phyloP scores from a whole-genome alignment of 1,140 invertebrate genomes.

The Zaprionus lachaisei region DNA sequence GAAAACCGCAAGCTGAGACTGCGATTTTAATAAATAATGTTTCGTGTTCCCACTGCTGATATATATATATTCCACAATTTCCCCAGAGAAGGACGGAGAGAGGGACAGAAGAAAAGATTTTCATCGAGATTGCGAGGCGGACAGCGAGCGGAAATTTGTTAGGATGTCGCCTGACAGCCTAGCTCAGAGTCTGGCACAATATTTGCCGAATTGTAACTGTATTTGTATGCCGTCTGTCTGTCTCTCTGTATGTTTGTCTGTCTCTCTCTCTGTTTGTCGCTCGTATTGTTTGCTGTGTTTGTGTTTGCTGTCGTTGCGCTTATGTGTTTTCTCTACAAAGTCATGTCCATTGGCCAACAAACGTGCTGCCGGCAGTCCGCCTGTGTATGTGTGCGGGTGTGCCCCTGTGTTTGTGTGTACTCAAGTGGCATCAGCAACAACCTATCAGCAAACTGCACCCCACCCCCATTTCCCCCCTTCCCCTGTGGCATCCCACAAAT shows the following conservation, averaged over 20 bases:
- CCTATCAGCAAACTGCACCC: constrained; percentile 13
- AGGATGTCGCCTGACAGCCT: constrained; percentile 48
- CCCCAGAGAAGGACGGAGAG: neutral
- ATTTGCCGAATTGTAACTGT: constrained; percentile 40
- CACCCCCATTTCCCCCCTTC: neutral
- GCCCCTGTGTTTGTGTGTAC: constrained; percentile 3
- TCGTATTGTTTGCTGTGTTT: constrained; percentile 16
- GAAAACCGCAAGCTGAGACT: constrained; percentile 7
- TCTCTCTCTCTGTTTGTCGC: constrained; percentile 10
- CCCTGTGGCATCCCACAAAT: constrained; percentile 3
- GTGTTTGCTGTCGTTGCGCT: constrained; percentile 14
- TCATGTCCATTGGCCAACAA: constrained; percentile 17
- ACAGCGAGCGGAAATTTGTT: constrained; percentile 51
- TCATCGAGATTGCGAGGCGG: constrained; percentile 29
- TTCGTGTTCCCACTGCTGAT: neutral
- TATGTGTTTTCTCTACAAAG: constrained; percentile 7
- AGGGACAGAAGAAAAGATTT: neutral
- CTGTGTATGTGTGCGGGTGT: neutral
- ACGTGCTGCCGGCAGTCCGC: constrained; percentile 9
- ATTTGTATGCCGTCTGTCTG: constrained; percentile 18
- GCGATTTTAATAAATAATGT: constrained; percentile 12
- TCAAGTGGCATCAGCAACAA: constrained; percentile 18
- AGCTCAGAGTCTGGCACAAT: constrained; percentile 34
- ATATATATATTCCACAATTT: neutral
- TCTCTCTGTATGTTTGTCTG: constrained; percentile 14